Base-by-base conservation (phyloP, 2,797 vertebrate species). In the Sandelia bainsii region DNA sequence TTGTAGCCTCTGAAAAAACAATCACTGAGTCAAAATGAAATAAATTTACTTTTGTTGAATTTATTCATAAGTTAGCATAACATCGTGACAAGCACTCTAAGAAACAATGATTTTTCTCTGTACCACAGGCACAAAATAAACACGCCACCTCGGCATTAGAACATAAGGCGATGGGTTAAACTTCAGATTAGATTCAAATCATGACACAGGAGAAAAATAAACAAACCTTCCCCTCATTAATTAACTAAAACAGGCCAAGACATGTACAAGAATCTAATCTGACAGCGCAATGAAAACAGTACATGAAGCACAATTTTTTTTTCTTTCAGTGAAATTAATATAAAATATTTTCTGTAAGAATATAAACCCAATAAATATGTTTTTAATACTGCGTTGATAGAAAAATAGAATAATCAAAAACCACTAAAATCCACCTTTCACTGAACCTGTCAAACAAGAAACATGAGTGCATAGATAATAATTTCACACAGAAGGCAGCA, bases 311-410 rank as follows among this genome's bases (percentile, higher is more conserved):
- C 52, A 25, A 63, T 32, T 59, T 77, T 42, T 32, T 51, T 66
- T 72, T 54, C 46, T 60, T 59, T 68, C 53, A 76, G 44, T 74
- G 37, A 82, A 82, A 81, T 63, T 3, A 81, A 82, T 82, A 82
- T 23, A 84, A 91, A 90, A 87, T 39, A 83, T 67, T 78, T 77
- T 89, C 42, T 39, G 58, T 86, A 82, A 82, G 80, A 86, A 89
- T 87, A 89, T 84, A 90, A 91, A 89, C 85, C 23, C 69, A 91
- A 94, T 92, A 93, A 93, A 94, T 94, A 93, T 49, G 79, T 76
- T 81, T 83, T 72, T 67, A 90, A 91, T 90, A 88, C 84, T 91
- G 84, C 68, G 76, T 76, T 65, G 56, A 87, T 92, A 90, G 57
- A 92, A 92, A 92, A 93, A 93, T 86, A 91, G 63, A 87, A 83